Evolutionary conservation across 2,113 vertebrate genomes (phyloP).

Genomic region (Lycaon pictus): DNA sequence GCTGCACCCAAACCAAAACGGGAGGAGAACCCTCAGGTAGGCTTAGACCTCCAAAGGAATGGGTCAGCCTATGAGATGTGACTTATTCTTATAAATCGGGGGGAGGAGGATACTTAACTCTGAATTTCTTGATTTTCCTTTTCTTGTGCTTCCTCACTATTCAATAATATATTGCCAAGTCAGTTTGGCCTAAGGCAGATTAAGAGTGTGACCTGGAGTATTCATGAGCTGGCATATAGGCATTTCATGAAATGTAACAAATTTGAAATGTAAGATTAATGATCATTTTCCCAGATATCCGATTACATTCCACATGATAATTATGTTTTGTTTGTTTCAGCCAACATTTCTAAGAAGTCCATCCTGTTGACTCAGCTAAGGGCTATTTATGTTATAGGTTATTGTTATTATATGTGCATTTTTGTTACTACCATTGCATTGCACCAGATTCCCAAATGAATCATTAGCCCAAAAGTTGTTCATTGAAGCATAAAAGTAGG

Average conservation of each 20-base stretch:
- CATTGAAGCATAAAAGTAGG: not conserved
- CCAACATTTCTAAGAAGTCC: not conserved
- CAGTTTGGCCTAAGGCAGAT: not conserved
- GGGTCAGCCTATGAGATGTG: rapidly evolving
- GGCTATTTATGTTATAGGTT: not conserved
- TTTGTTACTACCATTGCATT: conserved; percentile 5
- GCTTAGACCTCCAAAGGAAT: not conserved
- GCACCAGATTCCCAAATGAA: conserved; percentile 29
- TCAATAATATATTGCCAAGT: not conserved
- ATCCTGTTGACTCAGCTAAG: not conserved
- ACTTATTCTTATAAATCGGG: not conserved
- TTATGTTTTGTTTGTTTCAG: not conserved
- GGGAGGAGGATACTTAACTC: not conserved
- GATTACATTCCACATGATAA: not conserved
- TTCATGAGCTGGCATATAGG: not conserved
- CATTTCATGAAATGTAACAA: not conserved
- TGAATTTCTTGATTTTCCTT: not conserved
- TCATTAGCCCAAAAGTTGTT: not conserved
- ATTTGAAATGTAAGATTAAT: not conserved
- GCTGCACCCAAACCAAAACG: conserved; percentile 94
- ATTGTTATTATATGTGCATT: not conserved
- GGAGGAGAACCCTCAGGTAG: conserved; percentile 98
- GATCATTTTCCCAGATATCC: not conserved
- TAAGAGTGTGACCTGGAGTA: not conserved
- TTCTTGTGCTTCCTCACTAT: not conserved